A percentile compares a stretch with the other conserved stretches of the same genome.
Evolutionary conservation across 1,140 invertebrate genomes (phyloP).

Genomic region (Scaptomyza pallida): DNA sequence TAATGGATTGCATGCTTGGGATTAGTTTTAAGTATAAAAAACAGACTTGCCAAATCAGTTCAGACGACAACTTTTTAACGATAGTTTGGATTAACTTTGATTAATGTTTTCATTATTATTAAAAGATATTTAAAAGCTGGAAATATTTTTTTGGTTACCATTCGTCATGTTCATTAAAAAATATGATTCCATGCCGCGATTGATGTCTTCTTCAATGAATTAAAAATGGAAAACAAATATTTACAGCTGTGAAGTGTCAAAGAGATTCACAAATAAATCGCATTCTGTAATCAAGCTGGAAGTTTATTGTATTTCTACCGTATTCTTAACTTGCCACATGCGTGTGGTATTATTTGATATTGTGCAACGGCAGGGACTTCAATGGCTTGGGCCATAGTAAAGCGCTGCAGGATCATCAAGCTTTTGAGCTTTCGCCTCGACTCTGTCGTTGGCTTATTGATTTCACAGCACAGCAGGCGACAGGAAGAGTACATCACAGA

Average conservation of each 20-base stretch:
- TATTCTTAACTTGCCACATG: conserved; percentile 40
- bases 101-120: no score
- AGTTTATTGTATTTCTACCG: not conserved
- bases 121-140: no score
- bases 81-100: no score
- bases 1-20: conserved; percentile 18
- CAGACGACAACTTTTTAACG: not conserved
- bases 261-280: no score
- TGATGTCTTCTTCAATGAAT: no score
- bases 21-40: not conserved
- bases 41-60: conserved; percentile 10
- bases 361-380: not conserved
- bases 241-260: not conserved
- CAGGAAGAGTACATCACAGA: conserved; percentile 7
- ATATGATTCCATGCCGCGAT: no score
- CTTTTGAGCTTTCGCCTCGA: conserved; percentile 13
- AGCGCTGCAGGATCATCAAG: conserved; percentile 29
- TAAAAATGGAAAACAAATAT: no score
- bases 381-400: not conserved
- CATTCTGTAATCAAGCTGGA: no score
- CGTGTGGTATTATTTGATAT: conserved; percentile 4
- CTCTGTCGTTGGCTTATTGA: conserved; percentile 61
- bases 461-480: conserved; percentile 52
- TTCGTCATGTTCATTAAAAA: no score
- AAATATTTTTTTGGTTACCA: no score